phyloP scores from a whole-genome alignment of 2,888 invertebrate species.

The Standfussiana lucernea region DNA sequence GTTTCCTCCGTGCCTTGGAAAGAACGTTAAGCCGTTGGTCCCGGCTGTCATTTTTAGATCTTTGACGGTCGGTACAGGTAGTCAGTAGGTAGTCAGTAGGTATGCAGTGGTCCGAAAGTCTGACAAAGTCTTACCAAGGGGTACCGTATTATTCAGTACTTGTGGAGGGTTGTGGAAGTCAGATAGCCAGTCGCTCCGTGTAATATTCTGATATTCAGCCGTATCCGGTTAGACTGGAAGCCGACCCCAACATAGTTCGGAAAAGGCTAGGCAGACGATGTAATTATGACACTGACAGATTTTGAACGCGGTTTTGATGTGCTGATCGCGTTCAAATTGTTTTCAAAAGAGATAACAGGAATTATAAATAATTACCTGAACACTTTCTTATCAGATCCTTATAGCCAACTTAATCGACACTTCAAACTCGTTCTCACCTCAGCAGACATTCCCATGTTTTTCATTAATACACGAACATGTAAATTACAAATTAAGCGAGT shows the following conservation, averaged over 20 bases:
- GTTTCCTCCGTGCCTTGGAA: no score
- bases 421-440: conserved; percentile 34
- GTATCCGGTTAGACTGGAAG: neutral
- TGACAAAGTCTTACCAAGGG: no score
- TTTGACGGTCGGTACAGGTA: no score
- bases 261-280: neutral
- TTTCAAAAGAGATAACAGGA: neutral
- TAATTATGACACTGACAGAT: neutral
- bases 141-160: no score
- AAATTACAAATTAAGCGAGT: conserved; percentile 67
- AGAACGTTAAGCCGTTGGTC: no score
- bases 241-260: neutral
- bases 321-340: neutral
- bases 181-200: neutral
- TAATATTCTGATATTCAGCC: neutral
- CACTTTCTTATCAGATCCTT: conserved; percentile 1
- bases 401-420: neutral
- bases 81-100: no score
- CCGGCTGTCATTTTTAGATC: no score
- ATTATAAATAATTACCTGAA: neutral
- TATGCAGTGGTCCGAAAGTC: no score
- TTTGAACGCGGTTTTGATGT: neutral
- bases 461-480: conserved; percentile 55
- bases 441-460: conserved; percentile 30
- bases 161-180: neutral